Percentiles rank a stretch among this genome's conserved stretches.
These are phyloP conservation scores for Leptopilina myrica DNA, from an alignment of 2,888 invertebrate species.

Conservation along the genomic window DNA sequence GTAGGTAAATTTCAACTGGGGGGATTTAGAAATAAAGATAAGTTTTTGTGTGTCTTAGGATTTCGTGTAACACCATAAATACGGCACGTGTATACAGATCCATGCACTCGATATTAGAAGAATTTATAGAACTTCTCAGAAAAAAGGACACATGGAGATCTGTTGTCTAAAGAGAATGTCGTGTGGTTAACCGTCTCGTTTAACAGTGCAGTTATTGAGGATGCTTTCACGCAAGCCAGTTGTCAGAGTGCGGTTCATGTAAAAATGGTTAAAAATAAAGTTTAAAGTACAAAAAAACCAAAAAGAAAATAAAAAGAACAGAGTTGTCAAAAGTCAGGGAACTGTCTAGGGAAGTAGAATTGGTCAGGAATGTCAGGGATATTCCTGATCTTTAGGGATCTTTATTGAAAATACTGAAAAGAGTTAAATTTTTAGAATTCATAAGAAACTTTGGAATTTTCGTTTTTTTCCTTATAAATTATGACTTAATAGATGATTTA, in stretches of 20 bases:
- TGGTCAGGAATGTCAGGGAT: no score
- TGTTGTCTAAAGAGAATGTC: constrained; percentile 31
- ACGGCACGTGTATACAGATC: constrained; percentile 35
- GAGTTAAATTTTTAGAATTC: no score
- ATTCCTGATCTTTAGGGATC: no score
- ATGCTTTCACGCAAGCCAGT: constrained; percentile 27
- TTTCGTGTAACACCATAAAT: constrained; percentile 9
- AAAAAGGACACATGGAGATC: constrained; percentile 36
- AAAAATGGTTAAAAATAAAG: not conserved
- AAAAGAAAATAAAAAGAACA: no score
- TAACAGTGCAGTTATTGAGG: not conserved
- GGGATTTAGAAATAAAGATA: constrained; percentile 8
- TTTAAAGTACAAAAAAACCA: no score
- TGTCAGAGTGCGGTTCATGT: not conserved
- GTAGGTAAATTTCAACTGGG: no score
- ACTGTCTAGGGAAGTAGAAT: no score
- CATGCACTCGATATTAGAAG: constrained; percentile 30
- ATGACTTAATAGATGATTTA: no score
- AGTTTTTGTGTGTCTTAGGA: constrained; percentile 38
- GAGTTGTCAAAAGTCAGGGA: no score
- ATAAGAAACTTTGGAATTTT: no score
- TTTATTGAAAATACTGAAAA: no score
- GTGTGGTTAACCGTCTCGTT: constrained; percentile 8
- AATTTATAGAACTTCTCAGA: constrained; percentile 44
- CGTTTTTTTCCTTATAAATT: no score